Evolutionary conservation across 2,113 vertebrate species (phyloP).

Genomic region (Phrynosoma blainvillii): DNA sequence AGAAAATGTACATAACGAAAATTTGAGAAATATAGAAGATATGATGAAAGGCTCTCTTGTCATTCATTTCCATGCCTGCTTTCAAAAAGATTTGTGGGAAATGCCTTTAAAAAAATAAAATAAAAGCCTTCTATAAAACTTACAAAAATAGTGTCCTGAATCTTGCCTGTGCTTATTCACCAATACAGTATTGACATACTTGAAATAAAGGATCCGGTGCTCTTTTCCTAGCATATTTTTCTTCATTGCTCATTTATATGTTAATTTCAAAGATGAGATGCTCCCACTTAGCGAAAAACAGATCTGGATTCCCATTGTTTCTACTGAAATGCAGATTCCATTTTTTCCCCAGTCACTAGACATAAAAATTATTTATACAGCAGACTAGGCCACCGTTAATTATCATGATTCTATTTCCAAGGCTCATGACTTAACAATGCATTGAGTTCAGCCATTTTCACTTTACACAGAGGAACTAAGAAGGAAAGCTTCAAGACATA

Average conservation of each 20-base stretch:
- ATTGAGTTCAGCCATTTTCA: conserved; percentile 30
- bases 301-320: conserved; percentile 7
- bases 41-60: conserved; percentile 30
- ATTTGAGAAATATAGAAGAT: not conserved
- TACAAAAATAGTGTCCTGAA: not conserved
- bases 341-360: not conserved
- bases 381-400: not conserved
- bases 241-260: not conserved
- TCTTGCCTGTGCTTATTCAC: not conserved
- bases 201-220: not conserved
- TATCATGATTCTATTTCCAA: not conserved
- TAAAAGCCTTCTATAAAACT: not conserved
- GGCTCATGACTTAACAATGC: not conserved
- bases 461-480: not conserved
- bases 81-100: not conserved
- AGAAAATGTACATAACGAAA: conserved; percentile 22
- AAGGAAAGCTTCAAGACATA: conserved; percentile 9
- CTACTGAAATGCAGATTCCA: not conserved
- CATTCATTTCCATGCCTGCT: conserved; percentile 22
- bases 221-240: conserved; percentile 7
- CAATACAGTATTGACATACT: conserved; percentile 16
- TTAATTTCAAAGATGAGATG: not conserved
- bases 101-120: not conserved
- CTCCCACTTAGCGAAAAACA: not conserved
- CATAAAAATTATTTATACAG: conserved; percentile 6